phyloP scores from a whole-genome alignment of 1,140 invertebrate genomes.

The Aradophagus sp. region DNA sequence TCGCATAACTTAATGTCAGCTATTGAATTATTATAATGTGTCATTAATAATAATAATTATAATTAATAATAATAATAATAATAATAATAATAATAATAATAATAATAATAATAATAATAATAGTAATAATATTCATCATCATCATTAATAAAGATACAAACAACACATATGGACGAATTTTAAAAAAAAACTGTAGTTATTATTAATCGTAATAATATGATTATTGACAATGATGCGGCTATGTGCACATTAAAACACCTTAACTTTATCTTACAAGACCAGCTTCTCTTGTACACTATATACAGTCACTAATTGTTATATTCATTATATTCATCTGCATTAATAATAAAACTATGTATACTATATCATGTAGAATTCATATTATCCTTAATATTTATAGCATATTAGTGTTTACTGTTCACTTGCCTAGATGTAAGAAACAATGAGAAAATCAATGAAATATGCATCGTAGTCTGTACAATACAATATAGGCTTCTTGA shows the following conservation, averaged over 20 bases:
- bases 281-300: constrained; percentile 77
- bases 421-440: constrained; percentile 61
- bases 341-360: constrained; percentile 72
- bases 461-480: constrained; percentile 67
- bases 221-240: constrained; percentile 76
- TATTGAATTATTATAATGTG: constrained; percentile 13
- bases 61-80: constrained; percentile 28
- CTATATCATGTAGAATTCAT: constrained; percentile 67
- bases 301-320: constrained; percentile 74
- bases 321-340: constrained; percentile 65
- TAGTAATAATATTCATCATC: constrained; percentile 23
- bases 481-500: constrained; percentile 72
- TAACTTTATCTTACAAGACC: constrained; percentile 77
- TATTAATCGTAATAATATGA: constrained; percentile 76
- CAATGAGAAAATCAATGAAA: constrained; percentile 67
- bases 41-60: constrained; percentile 25
- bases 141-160: constrained; percentile 47
- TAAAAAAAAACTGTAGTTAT: constrained; percentile 74
- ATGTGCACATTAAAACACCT: constrained; percentile 79
- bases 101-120: constrained; percentile 31
- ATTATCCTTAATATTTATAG: constrained; percentile 61
- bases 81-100: constrained; percentile 22
- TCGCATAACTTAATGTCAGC: constrained; percentile 26
- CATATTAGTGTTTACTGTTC: constrained; percentile 54
- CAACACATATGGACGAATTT: constrained; percentile 54